Conservation (phyloP, 1,140 invertebrate species). For the Nomia melanderi region DNA sequence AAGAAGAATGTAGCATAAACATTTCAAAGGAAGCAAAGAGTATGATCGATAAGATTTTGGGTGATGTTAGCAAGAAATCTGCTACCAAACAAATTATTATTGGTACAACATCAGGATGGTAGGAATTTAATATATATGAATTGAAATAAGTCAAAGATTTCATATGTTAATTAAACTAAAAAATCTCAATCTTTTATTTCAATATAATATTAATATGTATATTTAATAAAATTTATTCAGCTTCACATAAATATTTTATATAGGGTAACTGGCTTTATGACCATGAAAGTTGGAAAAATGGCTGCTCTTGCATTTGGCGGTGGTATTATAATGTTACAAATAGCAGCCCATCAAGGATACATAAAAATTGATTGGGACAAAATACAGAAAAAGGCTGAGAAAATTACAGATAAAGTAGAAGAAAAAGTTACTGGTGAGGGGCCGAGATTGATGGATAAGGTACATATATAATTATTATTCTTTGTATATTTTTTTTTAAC, state of each 20-base stretch:
- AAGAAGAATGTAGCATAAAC: slow-evolving; percentile 78
- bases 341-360: slow-evolving; percentile 95
- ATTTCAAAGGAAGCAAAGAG: slow-evolving; percentile 85
- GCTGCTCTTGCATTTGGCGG: slow-evolving; percentile 94
- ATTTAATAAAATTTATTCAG: not conserved
- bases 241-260: slow-evolving; percentile 47
- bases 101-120: slow-evolving; percentile 94
- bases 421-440: slow-evolving; percentile 87
- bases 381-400: slow-evolving; percentile 90
- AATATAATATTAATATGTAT: not conserved
- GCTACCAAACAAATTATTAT: slow-evolving; percentile 93
- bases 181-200: too few species aligned
- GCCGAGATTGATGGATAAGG: slow-evolving; percentile 89
- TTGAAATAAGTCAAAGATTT: not conserved
- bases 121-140: slow-evolving; percentile 65
- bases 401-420: slow-evolving; percentile 90
- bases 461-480: slow-evolving; percentile 71
- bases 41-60: slow-evolving; percentile 87
- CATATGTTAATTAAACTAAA: too few species aligned
- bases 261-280: slow-evolving; percentile 93
- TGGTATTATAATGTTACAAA: slow-evolving; percentile 92
- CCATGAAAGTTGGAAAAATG: slow-evolving; percentile 95
- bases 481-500: slow-evolving; percentile 30
- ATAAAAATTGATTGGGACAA: slow-evolving; percentile 95
- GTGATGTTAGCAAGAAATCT: slow-evolving; percentile 90